A percentile compares a stretch with the other conserved stretches of the same genome.
Evolutionary conservation across 1,140 invertebrate species (phyloP).

Genomic region (Zophobas atratus): DNA sequence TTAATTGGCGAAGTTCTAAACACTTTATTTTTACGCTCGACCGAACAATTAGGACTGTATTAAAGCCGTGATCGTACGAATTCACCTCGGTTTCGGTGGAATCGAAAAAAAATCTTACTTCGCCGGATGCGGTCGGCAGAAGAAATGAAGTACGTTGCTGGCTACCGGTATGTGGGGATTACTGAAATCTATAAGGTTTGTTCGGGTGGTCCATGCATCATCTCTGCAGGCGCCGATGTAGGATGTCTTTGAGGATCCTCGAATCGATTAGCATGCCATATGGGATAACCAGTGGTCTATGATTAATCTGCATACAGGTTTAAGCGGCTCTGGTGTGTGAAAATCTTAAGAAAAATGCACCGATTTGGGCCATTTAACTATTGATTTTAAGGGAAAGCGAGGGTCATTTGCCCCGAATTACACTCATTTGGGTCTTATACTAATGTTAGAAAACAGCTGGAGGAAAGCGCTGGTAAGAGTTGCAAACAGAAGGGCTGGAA

Average conservation of each 20-base stretch:
- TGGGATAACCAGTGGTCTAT: slow-evolving; percentile 5
- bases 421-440: too few species aligned
- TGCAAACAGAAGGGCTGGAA: too few species aligned
- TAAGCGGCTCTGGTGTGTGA: too few species aligned
- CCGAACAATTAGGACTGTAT: background rate
- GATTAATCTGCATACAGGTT: background rate
- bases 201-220: slow-evolving; percentile 54
- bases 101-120: background rate
- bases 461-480: too few species aligned
- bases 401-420: too few species aligned
- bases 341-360: too few species aligned
- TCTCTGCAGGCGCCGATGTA: slow-evolving; percentile 52
- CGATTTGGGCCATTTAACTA: too few species aligned
- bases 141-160: slow-evolving; percentile 4
- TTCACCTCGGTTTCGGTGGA: background rate
- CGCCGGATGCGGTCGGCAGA: background rate
- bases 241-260: slow-evolving; percentile 46
- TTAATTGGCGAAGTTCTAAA: too few species aligned
- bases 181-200: slow-evolving; percentile 41
- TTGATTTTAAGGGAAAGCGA: too few species aligned
- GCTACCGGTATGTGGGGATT: slow-evolving; percentile 13
- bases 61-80: background rate
- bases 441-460: too few species aligned
- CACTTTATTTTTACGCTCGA: background rate
- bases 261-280: slow-evolving; percentile 49